Conservation (phyloP, 2,113 vertebrate species). For the Brachirus orientalis region DNA sequence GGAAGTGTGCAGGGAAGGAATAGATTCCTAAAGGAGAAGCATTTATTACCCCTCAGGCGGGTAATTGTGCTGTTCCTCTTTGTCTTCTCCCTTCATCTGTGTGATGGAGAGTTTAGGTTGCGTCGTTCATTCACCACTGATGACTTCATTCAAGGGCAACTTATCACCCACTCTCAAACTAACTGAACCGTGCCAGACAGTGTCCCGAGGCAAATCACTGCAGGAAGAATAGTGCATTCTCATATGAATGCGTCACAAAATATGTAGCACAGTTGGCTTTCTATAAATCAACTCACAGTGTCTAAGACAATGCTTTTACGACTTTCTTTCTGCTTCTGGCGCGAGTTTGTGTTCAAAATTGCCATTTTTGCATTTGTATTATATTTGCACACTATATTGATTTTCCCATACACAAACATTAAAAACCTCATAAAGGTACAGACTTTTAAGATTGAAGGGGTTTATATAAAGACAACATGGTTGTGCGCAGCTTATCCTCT, state of each 20-base stretch:
- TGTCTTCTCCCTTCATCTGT: constrained; percentile 79
- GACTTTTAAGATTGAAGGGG: no score
- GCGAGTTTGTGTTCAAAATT: constrained; percentile 1
- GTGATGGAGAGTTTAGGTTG: constrained; percentile 80
- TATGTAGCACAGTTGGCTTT: constrained; percentile 23
- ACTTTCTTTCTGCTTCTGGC: background rate
- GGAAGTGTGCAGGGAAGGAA: constrained; percentile 65
- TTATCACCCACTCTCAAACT: constrained; percentile 79
- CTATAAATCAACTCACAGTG: constrained; percentile 20
- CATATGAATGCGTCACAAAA: constrained; percentile 48
- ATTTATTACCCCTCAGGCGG: constrained; percentile 78
- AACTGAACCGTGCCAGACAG: constrained; percentile 66
- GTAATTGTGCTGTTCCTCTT: constrained; percentile 77
- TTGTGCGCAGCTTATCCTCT: no score
- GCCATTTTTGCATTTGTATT: background rate
- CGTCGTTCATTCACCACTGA: constrained; percentile 80
- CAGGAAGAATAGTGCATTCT: constrained; percentile 47
- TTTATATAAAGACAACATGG: no score
- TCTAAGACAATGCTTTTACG: constrained; percentile 11
- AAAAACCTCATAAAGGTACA: no score
- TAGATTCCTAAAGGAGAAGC: constrained; percentile 64
- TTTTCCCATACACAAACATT: no score
- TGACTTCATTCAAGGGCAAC: constrained; percentile 81
- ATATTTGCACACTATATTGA: no score
- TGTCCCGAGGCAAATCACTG: constrained; percentile 68